Base-by-base conservation (phyloP, 2,888 invertebrate species). In the Adelognathus sp. region DNA sequence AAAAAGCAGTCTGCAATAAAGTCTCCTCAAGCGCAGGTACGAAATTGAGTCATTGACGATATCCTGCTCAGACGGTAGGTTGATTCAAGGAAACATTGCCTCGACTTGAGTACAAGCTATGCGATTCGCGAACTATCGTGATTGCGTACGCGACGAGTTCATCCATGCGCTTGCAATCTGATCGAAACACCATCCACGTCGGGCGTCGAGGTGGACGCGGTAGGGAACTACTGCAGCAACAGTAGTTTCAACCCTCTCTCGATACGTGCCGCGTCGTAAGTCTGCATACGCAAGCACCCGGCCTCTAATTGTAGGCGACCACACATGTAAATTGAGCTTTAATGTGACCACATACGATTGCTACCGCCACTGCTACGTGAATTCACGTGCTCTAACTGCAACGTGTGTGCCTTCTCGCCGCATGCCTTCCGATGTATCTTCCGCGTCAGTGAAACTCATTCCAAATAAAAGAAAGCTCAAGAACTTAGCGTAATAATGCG, bases 241-340 rank as follows among this genome's bases (percentile, higher is more conserved):
- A 14, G 44, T 21, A n/a, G 24, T 11, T 3, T 50, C 24, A 11
- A 24, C 46, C 11, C 46, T 50, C 46, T 11, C 21, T 24, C 24
- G n/a, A 9, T 50, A 11, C 24, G 46, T n/a, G 21, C 27, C 52
- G 31, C 16, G 36, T 67, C 71, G 63, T 75, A 72, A 79, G 52
- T 71, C 69, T 44, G 75, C 71, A 56, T 63, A 63, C 67, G 63
- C 50, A 36, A 72, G 52, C 56, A 33, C 46, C 61, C 21, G 41
- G 75, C 54, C 46, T 66, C 54, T 71, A 79, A 79, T 79, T 79
- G 66, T 63, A 67, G 67, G 33, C 39, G n/a, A 71, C 66, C 71
- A 56, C 66, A 66, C 66, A 79, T 75, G 75, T 75, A 75, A 79
- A 79, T 79, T 79, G 79, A 67, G 79, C 79, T 75, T 75, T 67